Base-by-base conservation (phyloP, 2,888 invertebrate genomes). In the Lasioglossum marginatum region DNA sequence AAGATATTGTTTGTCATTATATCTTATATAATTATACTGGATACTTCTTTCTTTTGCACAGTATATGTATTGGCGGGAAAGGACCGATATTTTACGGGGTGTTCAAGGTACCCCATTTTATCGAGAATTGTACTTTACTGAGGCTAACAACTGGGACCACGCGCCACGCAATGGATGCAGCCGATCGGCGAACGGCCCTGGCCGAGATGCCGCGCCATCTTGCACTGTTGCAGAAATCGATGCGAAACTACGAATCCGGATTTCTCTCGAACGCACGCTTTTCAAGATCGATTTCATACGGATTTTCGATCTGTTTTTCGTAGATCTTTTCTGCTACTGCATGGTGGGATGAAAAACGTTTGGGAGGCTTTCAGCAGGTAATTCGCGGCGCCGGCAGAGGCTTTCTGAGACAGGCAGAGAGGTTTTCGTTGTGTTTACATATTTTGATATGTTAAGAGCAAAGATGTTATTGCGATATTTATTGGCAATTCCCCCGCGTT, bases 151-250 rank as follows among this genome's bases (percentile, higher is more conserved):
- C 0, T 43, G 43, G 2, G 10, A 43, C 43, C 43, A 14, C 79
- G 79, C 87, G 12, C 43, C 43, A 14, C 79, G 79, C 87, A 87
- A 52, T 48, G n/a, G 23, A 66, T 70, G 74, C 70, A 76, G 57
- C 57, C 34, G 31, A 43, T 27, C 37, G 27, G 23, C 34, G 31
- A 43, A 34, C 37, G 27, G 23, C 52, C 16, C 27, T 48, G 43
- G 66, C 14, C 37, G 23, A 85, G 72, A 76, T 83, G 83, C n/a
- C n/a, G 85, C 85, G 85, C 83, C 79, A 85, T 57, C 43, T 63
- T 37, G 40, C 37, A 37, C 52, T 23, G 37, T n/a, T 48, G 66
- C 83, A 76, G 12, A 60, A 76, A 83, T 85, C 72, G 57, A 83
- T 60, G 40, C 31, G 2, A n/a, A n/a, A 23, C 14, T 40, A 4